Evolutionary conservation across 2,797 vertebrate genomes (phyloP), one percentile per base, ranked within the genome.

Genomic region (Microctenopoma stevenorrisi): DNA sequence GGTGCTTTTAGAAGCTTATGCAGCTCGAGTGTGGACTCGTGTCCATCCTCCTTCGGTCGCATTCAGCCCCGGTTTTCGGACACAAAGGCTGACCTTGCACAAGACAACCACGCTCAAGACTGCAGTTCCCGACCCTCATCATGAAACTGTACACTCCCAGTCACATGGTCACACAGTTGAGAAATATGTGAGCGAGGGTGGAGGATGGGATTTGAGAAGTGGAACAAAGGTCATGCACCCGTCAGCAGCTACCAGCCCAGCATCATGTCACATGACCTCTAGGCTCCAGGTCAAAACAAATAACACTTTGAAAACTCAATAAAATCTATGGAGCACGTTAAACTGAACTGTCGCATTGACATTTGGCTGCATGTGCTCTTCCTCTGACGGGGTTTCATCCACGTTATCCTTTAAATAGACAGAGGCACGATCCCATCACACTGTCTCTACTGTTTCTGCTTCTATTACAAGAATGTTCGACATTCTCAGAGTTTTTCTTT

Each of bases 171-270:
- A 30, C 58, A 37, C 58, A 51, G 66, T 30, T 43, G 64, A 72
- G 70, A 76, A 61, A 74, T 62, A 49, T 49, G 74, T 2, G 42
- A 37, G 65, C 40, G 68, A 13, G 68, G 38, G 18, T 40, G 82
- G 76, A 79, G 83, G 74, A 69, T 30, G 74, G 76, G 72, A 55
- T 74, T 43, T 65, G 54, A 57, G 28, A 88, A 84, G 64, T 91
- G 69, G 90, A 83, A 53, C 83, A 92, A 91, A 90, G 90, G 87
- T 89, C 83, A 72, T 13, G 18, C 44, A 51, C 69, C 18, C 64
- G 33, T 81, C 78, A 69, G 22, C 60, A 49, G 61, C 69, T 63
- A 58, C 57, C 43, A 42, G 55, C 55, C 47, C 37, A 18, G 14
- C 49, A 55, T 66, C 54, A 67, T 77, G 57, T 43, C 68, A 67